Base-by-base conservation (phyloP, 2,888 invertebrate genomes). In the Meiosimyza decipiens region DNA sequence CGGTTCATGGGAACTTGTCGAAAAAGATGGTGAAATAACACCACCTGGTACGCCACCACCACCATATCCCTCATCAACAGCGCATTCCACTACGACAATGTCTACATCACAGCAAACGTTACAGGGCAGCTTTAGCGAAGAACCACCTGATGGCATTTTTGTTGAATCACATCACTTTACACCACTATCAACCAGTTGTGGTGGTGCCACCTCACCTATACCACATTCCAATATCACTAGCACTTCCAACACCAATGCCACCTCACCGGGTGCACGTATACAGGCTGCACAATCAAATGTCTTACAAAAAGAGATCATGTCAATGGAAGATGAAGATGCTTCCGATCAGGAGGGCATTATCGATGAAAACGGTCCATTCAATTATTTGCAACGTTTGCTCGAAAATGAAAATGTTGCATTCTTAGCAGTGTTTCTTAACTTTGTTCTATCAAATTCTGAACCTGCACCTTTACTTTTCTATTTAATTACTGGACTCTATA, bases 301-400 rank as follows among this genome's bases (percentile, higher is more conserved):
- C 62, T 82, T 82, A 3, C 95, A 94, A 83, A 91, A 93, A 84
- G 92, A 93, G 62, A 97, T 97, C 73, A 95, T 97, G 82, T 96
- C 96, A 16, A 97, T 97, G 95, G 97, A 98, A 85, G 97, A 97
- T 83, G 97, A 97, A 82, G 97, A 97, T 81, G 92, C 94, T 76
- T 95, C 95, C 0, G 94, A 95, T 81, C 94, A 95, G 80, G 93
- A 94, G 80, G 95, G 95, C 88, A 82, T 82, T 18, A 89, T 91
- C 85, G 94, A 95, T 83, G 93, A 95, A 82, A 94, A 95, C 76
- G 96, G 96, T 0, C 93, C 97, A 73, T 99, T 98, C 86, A 94
- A 94, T 82, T 93, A 92, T 78, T 90, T 97, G 72, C 91, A 92
- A 18, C 92, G 93, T 80, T 89, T 98, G 70, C 92, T 93, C 89